Conservation (phyloP, 2,113 vertebrate species). For the Sprattus sprattus region DNA sequence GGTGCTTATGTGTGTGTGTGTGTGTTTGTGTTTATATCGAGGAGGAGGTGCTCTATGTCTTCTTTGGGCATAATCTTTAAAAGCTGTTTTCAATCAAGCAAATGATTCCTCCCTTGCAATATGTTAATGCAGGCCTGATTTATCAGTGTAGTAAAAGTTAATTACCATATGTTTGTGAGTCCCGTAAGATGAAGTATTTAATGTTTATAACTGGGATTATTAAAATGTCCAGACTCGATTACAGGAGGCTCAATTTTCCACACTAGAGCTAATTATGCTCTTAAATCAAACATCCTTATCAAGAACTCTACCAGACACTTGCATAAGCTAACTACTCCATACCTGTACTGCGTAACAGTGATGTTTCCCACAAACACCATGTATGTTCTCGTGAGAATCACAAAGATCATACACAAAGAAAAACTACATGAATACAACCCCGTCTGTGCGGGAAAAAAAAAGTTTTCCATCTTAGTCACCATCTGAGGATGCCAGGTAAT, state of each 20-base stretch:
- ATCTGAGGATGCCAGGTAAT: slow-evolving; percentile 68
- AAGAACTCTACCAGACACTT: not conserved
- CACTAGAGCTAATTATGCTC: slow-evolving; percentile 86
- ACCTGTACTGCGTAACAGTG: not conserved
- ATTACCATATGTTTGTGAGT: slow-evolving; percentile 95
- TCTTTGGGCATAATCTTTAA: slow-evolving; percentile 79
- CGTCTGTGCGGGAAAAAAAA: not conserved
- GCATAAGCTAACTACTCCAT: not conserved
- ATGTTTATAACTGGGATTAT: slow-evolving; percentile 95
- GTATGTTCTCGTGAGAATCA: not conserved
- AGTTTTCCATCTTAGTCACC: slow-evolving; percentile 50
- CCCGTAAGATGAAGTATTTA: slow-evolving; percentile 91
- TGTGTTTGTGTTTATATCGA: not conserved
- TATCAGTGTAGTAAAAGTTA: slow-evolving; percentile 95
- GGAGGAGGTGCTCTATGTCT: slow-evolving; percentile 53
- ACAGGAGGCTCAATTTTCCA: slow-evolving; percentile 83
- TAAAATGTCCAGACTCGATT: slow-evolving; percentile 91
- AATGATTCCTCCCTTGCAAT: slow-evolving; percentile 91
- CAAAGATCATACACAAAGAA: not conserved
- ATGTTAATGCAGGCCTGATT: slow-evolving; percentile 91
- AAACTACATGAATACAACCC: not conserved
- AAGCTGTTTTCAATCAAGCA: slow-evolving; percentile 95
- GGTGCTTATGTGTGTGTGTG: not conserved
- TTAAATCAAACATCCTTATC: slow-evolving; percentile 73
- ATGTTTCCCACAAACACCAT: not conserved